Conservation (phyloP, 2,888 invertebrate genomes). For the Plagiodera versicolora region DNA sequence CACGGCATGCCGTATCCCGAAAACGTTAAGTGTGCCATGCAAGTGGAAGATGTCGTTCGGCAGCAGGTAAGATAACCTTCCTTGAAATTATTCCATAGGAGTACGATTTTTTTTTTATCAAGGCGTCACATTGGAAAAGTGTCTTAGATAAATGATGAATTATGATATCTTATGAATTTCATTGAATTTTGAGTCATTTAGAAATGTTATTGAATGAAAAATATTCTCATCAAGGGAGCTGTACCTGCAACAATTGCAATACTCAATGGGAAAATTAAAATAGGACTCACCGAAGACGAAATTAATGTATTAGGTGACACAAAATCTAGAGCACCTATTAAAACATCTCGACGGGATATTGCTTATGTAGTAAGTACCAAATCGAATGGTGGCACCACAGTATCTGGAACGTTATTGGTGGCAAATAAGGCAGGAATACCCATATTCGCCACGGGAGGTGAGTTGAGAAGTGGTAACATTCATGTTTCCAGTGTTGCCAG, state of each 20-base stretch:
- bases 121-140: too few species aligned
- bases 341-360: slow-evolving; percentile 87
- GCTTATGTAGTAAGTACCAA: slow-evolving; percentile 71
- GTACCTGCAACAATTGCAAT: slow-evolving; percentile 93
- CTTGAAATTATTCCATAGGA: neutral
- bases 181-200: neutral
- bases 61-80: slow-evolving; percentile 58
- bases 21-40: slow-evolving; percentile 82
- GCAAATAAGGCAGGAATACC: slow-evolving; percentile 81
- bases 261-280: slow-evolving; percentile 76
- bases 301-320: slow-evolving; percentile 66
- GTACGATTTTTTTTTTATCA: neutral
- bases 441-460: slow-evolving; percentile 92
- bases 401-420: slow-evolving; percentile 88
- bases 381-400: slow-evolving; percentile 90
- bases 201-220: neutral
- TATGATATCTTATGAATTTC: neutral
- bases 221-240: slow-evolving; percentile 68
- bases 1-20: slow-evolving; percentile 97
- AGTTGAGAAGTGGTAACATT: too few species aligned
- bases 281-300: slow-evolving; percentile 71
- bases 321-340: slow-evolving; percentile 60
- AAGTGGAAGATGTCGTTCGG: slow-evolving; percentile 79
- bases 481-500: too few species aligned
- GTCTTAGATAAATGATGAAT: neutral